Evolutionary conservation across 2,888 invertebrate species (phyloP).

Genomic region (Metellina segmentata): DNA sequence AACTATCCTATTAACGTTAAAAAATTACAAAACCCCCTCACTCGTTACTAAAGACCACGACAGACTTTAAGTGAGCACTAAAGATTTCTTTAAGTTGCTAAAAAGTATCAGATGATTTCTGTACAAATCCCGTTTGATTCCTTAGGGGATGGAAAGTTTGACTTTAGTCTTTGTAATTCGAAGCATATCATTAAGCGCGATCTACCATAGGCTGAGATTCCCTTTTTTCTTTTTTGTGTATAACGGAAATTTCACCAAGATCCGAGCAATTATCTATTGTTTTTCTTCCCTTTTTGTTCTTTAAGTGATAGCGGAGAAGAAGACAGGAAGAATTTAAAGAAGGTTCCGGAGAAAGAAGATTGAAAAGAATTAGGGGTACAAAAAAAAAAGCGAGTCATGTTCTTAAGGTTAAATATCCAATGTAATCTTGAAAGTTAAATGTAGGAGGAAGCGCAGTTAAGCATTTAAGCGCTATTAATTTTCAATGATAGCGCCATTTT

Average conservation of each 20-base stretch:
- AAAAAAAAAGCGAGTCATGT: neutral
- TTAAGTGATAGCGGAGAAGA: neutral
- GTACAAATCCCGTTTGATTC: neutral
- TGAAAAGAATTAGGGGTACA: neutral
- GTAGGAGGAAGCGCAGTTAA: too few species aligned
- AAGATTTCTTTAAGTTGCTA: neutral
- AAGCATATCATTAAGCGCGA: neutral
- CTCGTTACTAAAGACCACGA: neutral
- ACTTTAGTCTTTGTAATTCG: neutral
- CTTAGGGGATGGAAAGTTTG: neutral
- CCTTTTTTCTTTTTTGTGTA: neutral
- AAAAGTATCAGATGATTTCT: neutral
- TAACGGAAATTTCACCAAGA: neutral
- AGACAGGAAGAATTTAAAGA: neutral
- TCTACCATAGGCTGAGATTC: neutral
- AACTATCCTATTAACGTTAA: neutral
- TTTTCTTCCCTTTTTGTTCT: neutral
- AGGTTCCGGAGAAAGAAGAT: neutral
- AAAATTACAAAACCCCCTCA: neutral
- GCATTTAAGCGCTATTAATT: too few species aligned
- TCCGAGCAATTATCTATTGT: neutral
- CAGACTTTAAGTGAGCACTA: neutral
- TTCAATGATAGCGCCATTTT: too few species aligned
- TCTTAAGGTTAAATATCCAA: neutral
- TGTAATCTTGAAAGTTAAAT: neutral